A percentile compares a stretch with the other conserved stretches of the same genome.
Conservation (phyloP, 2,113 vertebrate genomes). For the Ranitomeya variabilis region DNA sequence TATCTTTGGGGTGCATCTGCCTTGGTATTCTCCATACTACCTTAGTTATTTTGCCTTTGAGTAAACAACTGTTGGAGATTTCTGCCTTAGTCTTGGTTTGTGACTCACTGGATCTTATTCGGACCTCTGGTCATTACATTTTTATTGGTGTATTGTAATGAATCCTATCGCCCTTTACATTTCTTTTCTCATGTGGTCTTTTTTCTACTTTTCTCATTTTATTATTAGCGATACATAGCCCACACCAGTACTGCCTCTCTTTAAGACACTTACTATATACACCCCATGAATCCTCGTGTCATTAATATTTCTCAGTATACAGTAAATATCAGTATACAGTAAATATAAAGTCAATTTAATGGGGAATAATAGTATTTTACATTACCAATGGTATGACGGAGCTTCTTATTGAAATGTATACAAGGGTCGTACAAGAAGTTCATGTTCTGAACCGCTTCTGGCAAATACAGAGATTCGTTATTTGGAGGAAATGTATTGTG, state of each 20-base stretch:
- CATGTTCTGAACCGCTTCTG: too few species aligned
- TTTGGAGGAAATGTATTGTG: too few species aligned
- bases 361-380: not conserved
- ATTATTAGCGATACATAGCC: not conserved
- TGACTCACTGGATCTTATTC: too few species aligned
- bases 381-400: not conserved
- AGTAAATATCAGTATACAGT: not conserved
- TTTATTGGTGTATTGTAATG: not conserved
- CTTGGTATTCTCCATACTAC: too few species aligned
- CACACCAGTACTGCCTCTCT: not conserved
- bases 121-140: too few species aligned
- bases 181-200: not conserved
- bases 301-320: not conserved
- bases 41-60: too few species aligned
- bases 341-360: too few species aligned
- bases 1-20: too few species aligned
- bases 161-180: not conserved
- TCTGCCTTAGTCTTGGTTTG: too few species aligned
- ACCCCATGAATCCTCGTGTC: not conserved
- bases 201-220: not conserved
- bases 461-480: too few species aligned
- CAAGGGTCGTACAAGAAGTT: too few species aligned
- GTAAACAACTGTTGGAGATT: too few species aligned
- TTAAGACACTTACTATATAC: not conserved
- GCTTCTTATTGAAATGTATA: not conserved